phyloP scores from a whole-genome alignment of 2,113 vertebrate species.

The Ophthalmolycus amberensis region DNA sequence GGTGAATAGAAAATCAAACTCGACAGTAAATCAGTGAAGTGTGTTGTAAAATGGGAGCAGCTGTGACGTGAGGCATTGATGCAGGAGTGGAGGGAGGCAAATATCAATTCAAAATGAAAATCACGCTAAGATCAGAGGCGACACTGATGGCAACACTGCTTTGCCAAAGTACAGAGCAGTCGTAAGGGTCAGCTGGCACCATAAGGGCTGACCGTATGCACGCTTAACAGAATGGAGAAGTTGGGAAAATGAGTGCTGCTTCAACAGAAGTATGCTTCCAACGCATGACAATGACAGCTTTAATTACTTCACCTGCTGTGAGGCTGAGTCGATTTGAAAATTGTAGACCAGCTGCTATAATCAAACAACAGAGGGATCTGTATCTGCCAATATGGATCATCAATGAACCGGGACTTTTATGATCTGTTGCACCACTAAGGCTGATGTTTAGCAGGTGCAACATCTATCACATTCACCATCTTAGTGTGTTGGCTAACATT shows the following conservation, averaged over 20 bases:
- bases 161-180: neutral
- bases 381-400: too few species aligned
- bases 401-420: too few species aligned
- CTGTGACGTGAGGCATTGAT: conserved; percentile 23
- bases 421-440: too few species aligned
- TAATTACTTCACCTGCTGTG: too few species aligned
- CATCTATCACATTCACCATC: too few species aligned
- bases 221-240: neutral
- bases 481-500: too few species aligned
- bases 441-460: too few species aligned
- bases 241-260: neutral
- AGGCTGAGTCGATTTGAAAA: neutral
- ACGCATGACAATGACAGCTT: neutral
- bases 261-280: neutral
- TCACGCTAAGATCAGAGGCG: neutral
- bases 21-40: conserved; percentile 31
- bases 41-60: conserved; percentile 38
- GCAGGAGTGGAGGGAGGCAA: conserved; percentile 20
- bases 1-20: conserved; percentile 47
- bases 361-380: too few species aligned
- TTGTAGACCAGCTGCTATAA: too few species aligned
- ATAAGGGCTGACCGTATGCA: neutral
- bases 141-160: neutral
- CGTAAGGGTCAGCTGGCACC: neutral
- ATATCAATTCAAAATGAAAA: conserved; percentile 9